Evolutionary conservation across 92 coral and sea anemone species (phyloP).

Genomic region (Isaurus tuberculatus): DNA sequence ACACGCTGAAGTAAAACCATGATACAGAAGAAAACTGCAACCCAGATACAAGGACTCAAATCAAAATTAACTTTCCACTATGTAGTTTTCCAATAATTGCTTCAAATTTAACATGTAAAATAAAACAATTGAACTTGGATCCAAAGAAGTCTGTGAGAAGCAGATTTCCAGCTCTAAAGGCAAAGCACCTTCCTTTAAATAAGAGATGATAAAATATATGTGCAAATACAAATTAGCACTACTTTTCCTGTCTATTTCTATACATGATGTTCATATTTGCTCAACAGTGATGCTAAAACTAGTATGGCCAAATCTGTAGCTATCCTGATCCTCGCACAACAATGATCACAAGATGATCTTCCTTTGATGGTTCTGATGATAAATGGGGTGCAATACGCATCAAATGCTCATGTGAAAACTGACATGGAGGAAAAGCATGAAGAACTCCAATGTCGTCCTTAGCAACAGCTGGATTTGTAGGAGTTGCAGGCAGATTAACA

Average conservation of each 20-base stretch:
- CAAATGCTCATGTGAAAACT: constrained; percentile 99
- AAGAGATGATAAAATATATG: constrained; percentile 38
- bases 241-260: constrained; percentile 29
- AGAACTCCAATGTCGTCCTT: constrained; percentile 96
- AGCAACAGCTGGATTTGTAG: constrained; percentile 75
- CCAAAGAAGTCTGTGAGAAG: constrained; percentile 8
- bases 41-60: constrained; percentile 47
- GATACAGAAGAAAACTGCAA: constrained; percentile 21
- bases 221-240: constrained; percentile 43
- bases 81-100: constrained; percentile 12
- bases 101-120: constrained; percentile 18
- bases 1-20: constrained; percentile 3
- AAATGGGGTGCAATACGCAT: constrained; percentile 98
- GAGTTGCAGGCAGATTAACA: constrained; percentile 89
- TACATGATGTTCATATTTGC: constrained; percentile 41
- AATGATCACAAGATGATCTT: constrained; percentile 98
- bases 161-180: constrained; percentile 43
- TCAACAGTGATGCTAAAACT: constrained; percentile 10
- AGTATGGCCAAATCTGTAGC: constrained; percentile 45
- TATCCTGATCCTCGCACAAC: constrained; percentile 92
- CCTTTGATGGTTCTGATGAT: constrained; percentile 97
- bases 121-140: constrained; percentile 28
- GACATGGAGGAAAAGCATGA: constrained; percentile 99
- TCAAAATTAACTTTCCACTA: constrained; percentile 41
- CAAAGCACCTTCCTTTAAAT: constrained; percentile 37